Percentiles rank a stretch among this genome's conserved stretches.
phyloP scores from a whole-genome alignment of 2,797 vertebrate genomes.

The Ibycter americanus region DNA sequence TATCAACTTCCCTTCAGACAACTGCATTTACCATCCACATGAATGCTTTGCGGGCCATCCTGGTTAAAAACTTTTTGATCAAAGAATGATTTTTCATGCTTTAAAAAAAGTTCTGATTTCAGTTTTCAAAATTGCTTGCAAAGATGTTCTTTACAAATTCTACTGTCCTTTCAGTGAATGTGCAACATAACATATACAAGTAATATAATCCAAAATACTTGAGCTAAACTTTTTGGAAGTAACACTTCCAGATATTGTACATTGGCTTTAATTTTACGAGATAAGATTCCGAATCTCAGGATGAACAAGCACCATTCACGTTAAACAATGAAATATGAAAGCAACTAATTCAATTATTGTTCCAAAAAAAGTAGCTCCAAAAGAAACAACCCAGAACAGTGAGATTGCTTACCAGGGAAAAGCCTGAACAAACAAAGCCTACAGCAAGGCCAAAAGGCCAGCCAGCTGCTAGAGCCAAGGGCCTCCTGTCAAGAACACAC shows the following conservation, averaged over 20 bases:
- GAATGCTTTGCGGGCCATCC: not conserved
- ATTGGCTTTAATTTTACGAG: not conserved
- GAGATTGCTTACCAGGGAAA: not conserved
- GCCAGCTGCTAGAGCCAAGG: not conserved
- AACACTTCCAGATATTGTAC: not conserved
- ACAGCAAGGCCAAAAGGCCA: not conserved
- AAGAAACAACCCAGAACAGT: not conserved
- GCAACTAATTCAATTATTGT: not conserved
- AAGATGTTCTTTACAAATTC: not conserved
- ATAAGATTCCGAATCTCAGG: not conserved
- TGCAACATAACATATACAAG: not conserved
- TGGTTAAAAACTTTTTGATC: not conserved
- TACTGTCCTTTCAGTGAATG: not conserved
- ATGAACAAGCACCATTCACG: not conserved
- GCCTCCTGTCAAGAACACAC: not conserved
- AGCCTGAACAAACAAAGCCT: slow-evolving; percentile 39
- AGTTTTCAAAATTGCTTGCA: not conserved
- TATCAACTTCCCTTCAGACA: not conserved
- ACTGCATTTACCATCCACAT: not conserved
- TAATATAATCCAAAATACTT: not conserved
- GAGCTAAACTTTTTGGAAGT: not conserved
- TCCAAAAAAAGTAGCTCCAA: not conserved
- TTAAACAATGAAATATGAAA: not conserved
- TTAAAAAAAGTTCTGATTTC: not conserved
- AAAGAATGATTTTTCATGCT: not conserved